Evolutionary conservation across 2,113 vertebrate species (phyloP), one percentile per base, ranked within the genome.

Genomic region (Mystacornis crossleyi): DNA sequence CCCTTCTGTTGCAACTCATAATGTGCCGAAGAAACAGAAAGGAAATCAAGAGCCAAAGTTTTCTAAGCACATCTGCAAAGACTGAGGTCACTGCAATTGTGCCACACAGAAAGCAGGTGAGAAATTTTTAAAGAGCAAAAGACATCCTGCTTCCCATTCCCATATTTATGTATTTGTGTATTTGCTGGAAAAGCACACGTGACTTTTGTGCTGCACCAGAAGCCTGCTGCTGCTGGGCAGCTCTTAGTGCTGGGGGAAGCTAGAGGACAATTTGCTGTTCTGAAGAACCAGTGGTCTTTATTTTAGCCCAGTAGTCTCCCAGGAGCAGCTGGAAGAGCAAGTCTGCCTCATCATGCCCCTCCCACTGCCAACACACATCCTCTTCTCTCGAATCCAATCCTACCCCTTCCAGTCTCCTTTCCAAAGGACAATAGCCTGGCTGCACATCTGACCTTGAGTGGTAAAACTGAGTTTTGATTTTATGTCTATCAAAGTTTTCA

Each of bases 361-460:
- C 12, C 10, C 9, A 20, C 38, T 65, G 20, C 17, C 57, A 82
- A 34, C 13, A 8, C 0, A 33, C 0, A 1, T 21, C 33, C 33
- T 72, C 23, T 31, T 42, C 79, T 54, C 18, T 5, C 19, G 13
- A 47, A 36, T 10, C 43, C 71, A 80, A 5, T 11, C 11, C 10
- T n/a, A 14, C 6, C 43, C n/a, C 36, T 65, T 43, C n/a, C 10
- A 12, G 15, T 66, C 21, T 34, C 64, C 50, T 33, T 29, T 42
- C 15, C 14, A 18, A 51, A 34, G 4, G 28, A 69, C 25, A 73
- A 25, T 0, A 80, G 17, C n/a, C 45, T 55, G 70, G 24, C 6
- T 25, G 18, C 21, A 40, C 13, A 9, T 5, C 45, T 29, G 26
- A n/a, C 15, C 23, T 6, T 14, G 31, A 47, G 33, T 0, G 3